Percentiles rank a stretch among this genome's conserved stretches.
These are phyloP conservation scores for Diabrotica virgifera DNA, from an alignment of 1,140 invertebrate species.

Conservation along the genomic window DNA sequence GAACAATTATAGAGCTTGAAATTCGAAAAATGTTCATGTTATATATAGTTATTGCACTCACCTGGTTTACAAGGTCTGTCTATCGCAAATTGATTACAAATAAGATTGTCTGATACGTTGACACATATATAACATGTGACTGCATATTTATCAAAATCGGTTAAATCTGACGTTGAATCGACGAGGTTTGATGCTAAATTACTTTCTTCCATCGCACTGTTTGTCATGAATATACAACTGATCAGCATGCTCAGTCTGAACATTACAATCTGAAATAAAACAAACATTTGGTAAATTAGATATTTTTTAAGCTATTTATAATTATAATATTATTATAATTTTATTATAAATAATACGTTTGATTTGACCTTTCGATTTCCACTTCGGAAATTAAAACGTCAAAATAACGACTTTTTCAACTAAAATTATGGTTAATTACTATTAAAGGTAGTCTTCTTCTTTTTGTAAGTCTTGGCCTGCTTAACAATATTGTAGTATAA, in stretches of 20 bases:
- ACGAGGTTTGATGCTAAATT: constrained; percentile 27
- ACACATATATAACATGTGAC: constrained; percentile 67
- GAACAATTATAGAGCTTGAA: not conserved
- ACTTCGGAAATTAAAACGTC: too few species aligned
- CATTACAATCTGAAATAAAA: constrained; percentile 46
- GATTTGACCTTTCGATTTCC: too few species aligned
- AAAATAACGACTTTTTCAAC: too few species aligned
- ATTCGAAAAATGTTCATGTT: not conserved
- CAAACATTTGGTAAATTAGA: not conserved
- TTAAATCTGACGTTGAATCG: constrained; percentile 19
- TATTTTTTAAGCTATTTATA: too few species aligned
- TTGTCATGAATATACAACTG: constrained; percentile 48
- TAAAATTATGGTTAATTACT: too few species aligned
- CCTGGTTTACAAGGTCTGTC: constrained; percentile 61
- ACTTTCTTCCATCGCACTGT: constrained; percentile 41
- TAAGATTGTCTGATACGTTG: constrained; percentile 65
- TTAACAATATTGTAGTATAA: too few species aligned
- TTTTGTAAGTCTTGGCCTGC: too few species aligned
- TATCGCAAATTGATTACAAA: constrained; percentile 66
- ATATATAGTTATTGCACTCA: constrained; percentile 24
- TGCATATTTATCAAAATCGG: constrained; percentile 44
- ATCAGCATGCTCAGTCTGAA: constrained; percentile 48
- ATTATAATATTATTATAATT: too few species aligned
- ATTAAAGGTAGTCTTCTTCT: too few species aligned
- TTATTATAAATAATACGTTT: too few species aligned